Evolutionary conservation across 2,113 vertebrate species (phyloP).

Genomic region (Gambusia affinis): DNA sequence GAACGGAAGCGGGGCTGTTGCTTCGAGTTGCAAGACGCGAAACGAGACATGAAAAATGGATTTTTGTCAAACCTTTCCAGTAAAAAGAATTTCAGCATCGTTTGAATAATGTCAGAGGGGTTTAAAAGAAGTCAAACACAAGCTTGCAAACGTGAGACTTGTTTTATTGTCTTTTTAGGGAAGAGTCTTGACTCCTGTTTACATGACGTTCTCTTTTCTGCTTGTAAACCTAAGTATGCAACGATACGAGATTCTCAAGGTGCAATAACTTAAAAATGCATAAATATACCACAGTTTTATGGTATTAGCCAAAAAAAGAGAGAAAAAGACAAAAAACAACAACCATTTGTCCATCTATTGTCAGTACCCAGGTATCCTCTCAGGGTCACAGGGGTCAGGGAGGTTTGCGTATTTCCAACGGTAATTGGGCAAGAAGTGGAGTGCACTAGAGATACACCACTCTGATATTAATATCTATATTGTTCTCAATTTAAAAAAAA

Average conservation of each 20-base stretch:
- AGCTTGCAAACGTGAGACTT: neutral
- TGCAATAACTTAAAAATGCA: neutral
- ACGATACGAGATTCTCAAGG: neutral
- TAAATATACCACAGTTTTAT: neutral
- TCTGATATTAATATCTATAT: no score
- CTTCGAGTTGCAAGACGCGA: neutral
- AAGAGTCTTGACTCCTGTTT: neutral
- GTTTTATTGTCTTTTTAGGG: neutral
- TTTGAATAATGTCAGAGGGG: neutral
- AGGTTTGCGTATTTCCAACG: neutral
- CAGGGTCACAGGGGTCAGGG: neutral
- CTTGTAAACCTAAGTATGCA: neutral
- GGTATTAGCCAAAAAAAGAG: neutral
- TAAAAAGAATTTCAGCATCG: neutral
- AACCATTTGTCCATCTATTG: neutral
- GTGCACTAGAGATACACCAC: neutral
- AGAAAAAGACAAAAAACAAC: neutral
- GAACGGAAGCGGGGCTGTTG: neutral
- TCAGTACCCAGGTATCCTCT: neutral
- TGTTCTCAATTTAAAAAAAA: no score
- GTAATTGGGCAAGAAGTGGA: neutral
- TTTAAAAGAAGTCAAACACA: neutral
- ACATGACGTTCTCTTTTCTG: neutral
- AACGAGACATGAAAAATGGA: conserved; percentile 4
- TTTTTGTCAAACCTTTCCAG: neutral